Evolutionary conservation across 1,140 invertebrate genomes (phyloP), one percentile per base, ranked within the genome.

Genomic region (Drosophila tsacasi): DNA sequence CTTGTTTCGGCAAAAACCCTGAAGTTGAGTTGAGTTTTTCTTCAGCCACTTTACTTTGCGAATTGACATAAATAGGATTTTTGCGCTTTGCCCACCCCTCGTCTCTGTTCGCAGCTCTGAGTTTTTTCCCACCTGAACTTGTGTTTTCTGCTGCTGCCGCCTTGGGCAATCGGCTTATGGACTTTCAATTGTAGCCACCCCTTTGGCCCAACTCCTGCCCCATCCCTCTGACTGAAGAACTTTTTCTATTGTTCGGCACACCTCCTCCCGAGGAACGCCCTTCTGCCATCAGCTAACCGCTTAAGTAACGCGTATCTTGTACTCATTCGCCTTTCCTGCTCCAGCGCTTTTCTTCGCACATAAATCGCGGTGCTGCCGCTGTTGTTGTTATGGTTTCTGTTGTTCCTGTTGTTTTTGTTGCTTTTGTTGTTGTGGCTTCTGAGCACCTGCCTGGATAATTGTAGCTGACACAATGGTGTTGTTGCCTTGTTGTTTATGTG

Each of bases 361-460:
- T 78, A 69, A 78, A 68, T 69, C 75, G 64, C 57, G 15, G 35
- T 57, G 27, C 42, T 35, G 58, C 27, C 32, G 63, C 50, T 25
- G 61, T 42, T 66, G 49, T 37, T 69, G 46, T 47, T 44, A 58
- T 73, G 40, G 47, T 46, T 46, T 13, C 17, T 50, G 21, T 30
- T 25, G 25, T 35, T 67, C 12, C 15, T 40, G 30, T 30, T 71
- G 32, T 19, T 52, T 1, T 12, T 44, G 27, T 46, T 46, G 19
- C 15, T 15, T n/a, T 66, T 66, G 50, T 60, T 71, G 46, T 57
- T 54, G 72, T 74, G 69, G 61, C 58, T 59, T 79, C 54, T 32
- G 44, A 69, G 77, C 77, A 79, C 76, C 76, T 79, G 60, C 76
- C 75, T 40, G 76, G 65, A 79, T 72, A 79, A 79, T 79, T 73